phyloP scores from a whole-genome alignment of 2,888 invertebrate genomes.

The Caenorhabditis drosophilae region DNA sequence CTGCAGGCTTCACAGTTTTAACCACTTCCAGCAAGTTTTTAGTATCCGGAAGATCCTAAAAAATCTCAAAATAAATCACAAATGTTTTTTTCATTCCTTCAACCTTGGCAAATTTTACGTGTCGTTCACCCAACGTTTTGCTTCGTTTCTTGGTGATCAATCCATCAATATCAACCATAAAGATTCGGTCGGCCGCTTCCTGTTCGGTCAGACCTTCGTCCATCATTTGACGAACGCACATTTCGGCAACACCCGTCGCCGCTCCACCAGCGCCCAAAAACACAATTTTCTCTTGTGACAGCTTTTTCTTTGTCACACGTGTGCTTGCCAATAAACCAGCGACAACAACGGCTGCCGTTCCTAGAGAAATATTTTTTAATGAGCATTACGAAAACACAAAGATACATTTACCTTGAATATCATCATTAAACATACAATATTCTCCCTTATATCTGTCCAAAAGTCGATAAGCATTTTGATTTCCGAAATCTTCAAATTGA shows the following conservation, averaged over 20 bases:
- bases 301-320: constrained; percentile 81
- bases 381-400: neutral
- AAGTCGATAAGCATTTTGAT: constrained; percentile 91
- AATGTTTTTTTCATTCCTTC: neutral
- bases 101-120: constrained; percentile 51
- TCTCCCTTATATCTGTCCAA: constrained; percentile 85
- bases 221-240: constrained; percentile 90
- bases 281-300: constrained; percentile 85
- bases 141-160: constrained; percentile 79
- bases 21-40: constrained; percentile 84
- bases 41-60: constrained; percentile 78
- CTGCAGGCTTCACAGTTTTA: constrained; percentile 81
- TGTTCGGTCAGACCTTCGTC: constrained; percentile 79
- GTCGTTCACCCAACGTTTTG: constrained; percentile 46
- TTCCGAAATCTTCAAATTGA: constrained; percentile 97
- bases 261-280: constrained; percentile 98
- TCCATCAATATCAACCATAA: constrained; percentile 95
- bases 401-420: constrained; percentile 82
- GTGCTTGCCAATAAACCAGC: constrained; percentile 89
- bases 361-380: constrained; percentile 9
- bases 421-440: constrained; percentile 97
- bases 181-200: constrained; percentile 83
- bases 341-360: constrained; percentile 90
- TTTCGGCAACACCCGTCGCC: constrained; percentile 87
- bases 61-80: no score